Conservation (phyloP, 2,113 vertebrate species). For the Brachionichthys hirsutus region DNA sequence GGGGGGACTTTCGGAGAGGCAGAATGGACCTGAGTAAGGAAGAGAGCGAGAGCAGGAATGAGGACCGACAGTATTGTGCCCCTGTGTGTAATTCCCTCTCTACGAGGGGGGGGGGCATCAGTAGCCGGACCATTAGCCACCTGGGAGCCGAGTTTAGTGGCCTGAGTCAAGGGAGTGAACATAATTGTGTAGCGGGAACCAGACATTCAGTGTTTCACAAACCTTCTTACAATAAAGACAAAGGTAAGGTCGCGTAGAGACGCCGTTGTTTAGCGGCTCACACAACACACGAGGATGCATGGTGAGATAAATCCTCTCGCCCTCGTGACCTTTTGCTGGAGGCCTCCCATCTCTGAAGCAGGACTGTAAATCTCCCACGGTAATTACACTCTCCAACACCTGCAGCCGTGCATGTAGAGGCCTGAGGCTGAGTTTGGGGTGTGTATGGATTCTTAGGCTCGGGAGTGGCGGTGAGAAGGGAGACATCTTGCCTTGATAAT, state of each 20-base stretch:
- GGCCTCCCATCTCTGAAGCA: constrained; percentile 56
- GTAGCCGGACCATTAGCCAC: constrained; percentile 63
- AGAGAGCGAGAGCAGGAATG: constrained; percentile 27
- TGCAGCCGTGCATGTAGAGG: constrained; percentile 30
- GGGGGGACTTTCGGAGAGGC: constrained; percentile 5
- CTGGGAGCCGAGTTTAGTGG: constrained; percentile 49
- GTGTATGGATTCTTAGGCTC: constrained; percentile 5
- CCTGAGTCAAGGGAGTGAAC: constrained; percentile 39
- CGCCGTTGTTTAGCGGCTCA: constrained; percentile 27
- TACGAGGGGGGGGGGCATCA: constrained; percentile 57
- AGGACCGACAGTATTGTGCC: constrained; percentile 48
- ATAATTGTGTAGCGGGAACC: constrained; percentile 38
- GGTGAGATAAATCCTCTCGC: constrained; percentile 76
- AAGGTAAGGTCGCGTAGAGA: constrained; percentile 37
- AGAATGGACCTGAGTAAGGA: constrained; percentile 35
- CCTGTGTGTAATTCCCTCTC: constrained; percentile 55
- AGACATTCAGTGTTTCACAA: constrained; percentile 39
- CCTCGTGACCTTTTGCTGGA: constrained; percentile 76
- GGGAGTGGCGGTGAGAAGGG: constrained; percentile 12
- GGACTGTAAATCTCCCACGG: constrained; percentile 76
- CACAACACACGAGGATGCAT: constrained; percentile 3
- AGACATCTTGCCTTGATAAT: constrained; percentile 21
- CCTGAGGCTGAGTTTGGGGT: constrained; percentile 22
- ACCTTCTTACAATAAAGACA: constrained; percentile 43
- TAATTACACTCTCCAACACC: constrained; percentile 66